A percentile compares a stretch with the other conserved stretches of the same genome.
Evolutionary conservation across 2,113 vertebrate genomes (phyloP).

Genomic region (Taurulus bubalis): DNA sequence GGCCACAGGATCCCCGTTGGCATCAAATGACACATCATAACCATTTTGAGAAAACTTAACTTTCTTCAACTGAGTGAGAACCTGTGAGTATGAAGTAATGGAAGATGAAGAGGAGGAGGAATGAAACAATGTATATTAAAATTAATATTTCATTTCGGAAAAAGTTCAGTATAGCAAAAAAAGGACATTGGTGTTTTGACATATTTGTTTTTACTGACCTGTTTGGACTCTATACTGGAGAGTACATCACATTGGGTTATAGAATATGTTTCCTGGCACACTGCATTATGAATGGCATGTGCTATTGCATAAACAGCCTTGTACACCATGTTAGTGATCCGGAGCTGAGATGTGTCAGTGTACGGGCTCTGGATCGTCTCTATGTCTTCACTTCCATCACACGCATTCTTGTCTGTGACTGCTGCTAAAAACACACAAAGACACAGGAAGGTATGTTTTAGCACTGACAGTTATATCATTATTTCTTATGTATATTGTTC

Average conservation of each 20-base stretch:
- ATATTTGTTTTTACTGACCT: too few relatives aligned
- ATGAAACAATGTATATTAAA: background rate
- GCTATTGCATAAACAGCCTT: slow-evolving; percentile 81
- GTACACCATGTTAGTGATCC: slow-evolving; percentile 80
- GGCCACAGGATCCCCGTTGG: slow-evolving; percentile 77
- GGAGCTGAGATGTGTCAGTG: slow-evolving; percentile 78
- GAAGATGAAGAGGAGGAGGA: background rate
- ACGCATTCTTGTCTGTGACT: slow-evolving; percentile 3
- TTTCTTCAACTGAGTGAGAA: slow-evolving; percentile 71
- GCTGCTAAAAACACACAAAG: slow-evolving; percentile 21
- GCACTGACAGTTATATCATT: background rate
- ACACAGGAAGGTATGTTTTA: background rate
- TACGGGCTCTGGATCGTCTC: slow-evolving; percentile 56
- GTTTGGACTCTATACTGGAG: too few relatives aligned
- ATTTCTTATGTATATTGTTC: background rate
- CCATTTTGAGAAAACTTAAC: slow-evolving; percentile 70
- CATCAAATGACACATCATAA: slow-evolving; percentile 75
- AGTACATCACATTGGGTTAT: too few relatives aligned
- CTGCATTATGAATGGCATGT: slow-evolving; percentile 72
- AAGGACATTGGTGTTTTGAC: accelerated
- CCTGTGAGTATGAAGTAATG: slow-evolving; percentile 39
- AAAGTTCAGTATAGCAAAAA: background rate
- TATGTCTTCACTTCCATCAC: slow-evolving; percentile 76
- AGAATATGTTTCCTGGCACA: slow-evolving; percentile 48
- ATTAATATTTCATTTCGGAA: background rate